phyloP scores from a whole-genome alignment of 2,888 invertebrate species.

The Drosophila planitibia region DNA sequence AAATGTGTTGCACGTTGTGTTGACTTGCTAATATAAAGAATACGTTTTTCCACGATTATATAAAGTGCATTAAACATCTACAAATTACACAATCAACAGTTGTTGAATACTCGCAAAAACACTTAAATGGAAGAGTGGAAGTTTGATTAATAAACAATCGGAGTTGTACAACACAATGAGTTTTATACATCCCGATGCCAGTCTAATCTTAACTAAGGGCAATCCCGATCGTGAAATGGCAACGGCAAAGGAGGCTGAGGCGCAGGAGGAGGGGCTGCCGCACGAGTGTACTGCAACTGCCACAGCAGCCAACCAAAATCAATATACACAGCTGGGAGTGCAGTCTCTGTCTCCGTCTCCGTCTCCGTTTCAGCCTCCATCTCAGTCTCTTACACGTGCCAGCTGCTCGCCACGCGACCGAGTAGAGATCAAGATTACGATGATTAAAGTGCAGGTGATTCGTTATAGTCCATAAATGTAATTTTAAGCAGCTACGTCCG shows the following conservation, averaged over 20 bases:
- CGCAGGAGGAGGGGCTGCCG: not conserved
- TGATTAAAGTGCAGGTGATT: constrained; percentile 75
- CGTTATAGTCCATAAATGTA: constrained; percentile 12
- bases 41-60: constrained; percentile 42
- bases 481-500: constrained; percentile 17
- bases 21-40: constrained; percentile 11
- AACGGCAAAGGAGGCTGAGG: not conserved
- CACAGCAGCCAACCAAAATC: constrained; percentile 13
- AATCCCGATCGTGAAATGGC: not conserved
- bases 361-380: not conserved
- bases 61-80: constrained; percentile 41
- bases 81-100: constrained; percentile 54
- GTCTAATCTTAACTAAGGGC: constrained; percentile 40
- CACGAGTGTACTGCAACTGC: not conserved
- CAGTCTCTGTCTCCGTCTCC: not conserved
- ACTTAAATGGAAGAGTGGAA: not conserved
- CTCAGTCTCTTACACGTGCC: constrained; percentile 19
- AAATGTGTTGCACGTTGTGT: constrained; percentile 12
- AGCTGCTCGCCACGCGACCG: constrained; percentile 36
- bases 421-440: constrained; percentile 73
- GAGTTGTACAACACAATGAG: constrained; percentile 53
- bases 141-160: not conserved
- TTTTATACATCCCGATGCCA: constrained; percentile 71
- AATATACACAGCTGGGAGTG: constrained; percentile 12
- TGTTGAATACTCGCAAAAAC: constrained; percentile 9